Conservation (phyloP, 2,888 invertebrate species). For the Pterobdella sp. region DNA sequence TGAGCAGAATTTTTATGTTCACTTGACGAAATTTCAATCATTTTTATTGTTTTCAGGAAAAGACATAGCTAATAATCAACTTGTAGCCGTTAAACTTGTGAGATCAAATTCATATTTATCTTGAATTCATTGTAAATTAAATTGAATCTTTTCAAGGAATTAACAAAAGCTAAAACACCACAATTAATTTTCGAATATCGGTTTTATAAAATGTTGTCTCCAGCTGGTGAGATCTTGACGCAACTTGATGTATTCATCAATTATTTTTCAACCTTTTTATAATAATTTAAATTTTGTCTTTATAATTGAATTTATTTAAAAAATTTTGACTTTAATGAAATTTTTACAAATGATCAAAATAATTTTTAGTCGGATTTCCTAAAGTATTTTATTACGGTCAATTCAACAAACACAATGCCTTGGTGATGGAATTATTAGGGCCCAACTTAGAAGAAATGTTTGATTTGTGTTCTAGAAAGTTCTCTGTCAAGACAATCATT, state of each 20-base stretch:
- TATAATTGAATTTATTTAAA: background rate
- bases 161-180: constrained; percentile 24
- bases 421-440: constrained; percentile 30
- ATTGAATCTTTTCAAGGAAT: constrained; percentile 19
- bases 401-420: constrained; percentile 27
- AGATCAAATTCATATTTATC: background rate
- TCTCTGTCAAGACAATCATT: constrained; percentile 26
- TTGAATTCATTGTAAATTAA: background rate
- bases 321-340: background rate
- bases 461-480: constrained; percentile 27
- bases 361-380: constrained; percentile 17
- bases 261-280: background rate
- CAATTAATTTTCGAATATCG: constrained; percentile 25
- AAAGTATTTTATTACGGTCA: constrained; percentile 24
- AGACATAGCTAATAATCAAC: constrained; percentile 21
- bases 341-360: background rate
- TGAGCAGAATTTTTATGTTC: constrained; percentile 15
- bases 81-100: constrained; percentile 30
- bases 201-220: constrained; percentile 23
- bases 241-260: background rate
- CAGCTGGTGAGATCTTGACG: constrained; percentile 14
- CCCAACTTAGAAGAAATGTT: constrained; percentile 29
- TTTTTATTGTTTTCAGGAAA: constrained; percentile 16
- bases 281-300: background rate
- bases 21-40: background rate